Evolutionary conservation across 2,113 vertebrate genomes (phyloP).

Genomic region (Gadus macrocephalus): DNA sequence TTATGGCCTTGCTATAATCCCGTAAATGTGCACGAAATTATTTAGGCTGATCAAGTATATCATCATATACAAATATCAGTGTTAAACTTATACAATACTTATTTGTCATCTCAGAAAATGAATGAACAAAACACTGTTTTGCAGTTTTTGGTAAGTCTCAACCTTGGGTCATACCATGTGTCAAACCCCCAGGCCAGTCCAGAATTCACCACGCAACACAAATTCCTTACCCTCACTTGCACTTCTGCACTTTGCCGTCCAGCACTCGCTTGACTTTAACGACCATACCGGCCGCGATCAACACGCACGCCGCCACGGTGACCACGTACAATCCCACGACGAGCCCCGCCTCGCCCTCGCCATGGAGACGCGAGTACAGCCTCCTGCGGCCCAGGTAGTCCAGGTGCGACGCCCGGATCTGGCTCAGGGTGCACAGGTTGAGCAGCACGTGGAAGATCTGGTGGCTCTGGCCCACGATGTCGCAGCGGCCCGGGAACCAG

Average conservation of each 20-base stretch:
- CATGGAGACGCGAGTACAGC: slow-evolving; percentile 76
- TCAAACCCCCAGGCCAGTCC: not conserved
- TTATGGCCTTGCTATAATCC: too few species aligned
- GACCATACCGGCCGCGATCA: slow-evolving; percentile 72
- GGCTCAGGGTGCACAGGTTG: slow-evolving; percentile 82
- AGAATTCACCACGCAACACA: not conserved
- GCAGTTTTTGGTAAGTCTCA: too few species aligned
- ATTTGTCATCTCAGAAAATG: not conserved
- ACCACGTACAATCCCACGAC: slow-evolving; percentile 71
- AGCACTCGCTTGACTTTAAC: slow-evolving; percentile 69
- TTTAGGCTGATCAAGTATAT: too few species aligned
- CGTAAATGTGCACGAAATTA: too few species aligned
- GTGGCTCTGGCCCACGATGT: slow-evolving; percentile 87
- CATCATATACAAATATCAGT: too few species aligned
- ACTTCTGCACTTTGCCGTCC: slow-evolving; percentile 57
- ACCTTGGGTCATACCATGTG: not conserved
- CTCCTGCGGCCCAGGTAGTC: slow-evolving; percentile 75
- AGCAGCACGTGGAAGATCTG: slow-evolving; percentile 86
- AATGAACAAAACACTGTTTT: too few species aligned
- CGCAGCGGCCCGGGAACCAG: slow-evolving; percentile 81
- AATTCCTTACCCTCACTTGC: not conserved
- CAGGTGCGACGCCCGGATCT: slow-evolving; percentile 82
- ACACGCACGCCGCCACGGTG: slow-evolving; percentile 59
- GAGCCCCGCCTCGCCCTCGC: slow-evolving; percentile 50
- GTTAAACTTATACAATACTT: not conserved